Conservation (phyloP, 2,888 invertebrate species). For the Bursaphelenchus okinawaensis region DNA sequence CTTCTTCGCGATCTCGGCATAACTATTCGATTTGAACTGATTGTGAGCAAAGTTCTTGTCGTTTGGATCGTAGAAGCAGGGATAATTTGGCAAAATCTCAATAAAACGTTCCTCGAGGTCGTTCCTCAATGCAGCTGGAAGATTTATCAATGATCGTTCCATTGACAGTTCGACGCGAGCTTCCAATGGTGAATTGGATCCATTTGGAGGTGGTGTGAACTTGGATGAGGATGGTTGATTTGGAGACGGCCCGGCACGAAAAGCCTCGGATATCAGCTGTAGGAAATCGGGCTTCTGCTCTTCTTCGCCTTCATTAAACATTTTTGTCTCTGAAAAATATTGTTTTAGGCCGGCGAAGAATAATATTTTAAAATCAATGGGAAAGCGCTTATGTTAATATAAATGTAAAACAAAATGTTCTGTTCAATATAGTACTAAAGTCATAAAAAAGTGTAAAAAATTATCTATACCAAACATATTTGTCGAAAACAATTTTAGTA, state of each 20-base stretch:
- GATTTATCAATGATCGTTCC: neutral
- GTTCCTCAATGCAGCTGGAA: neutral
- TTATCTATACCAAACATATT: too few relatives aligned
- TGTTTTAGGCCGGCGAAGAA: too few relatives aligned
- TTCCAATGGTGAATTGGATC: neutral
- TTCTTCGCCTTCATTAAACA: neutral
- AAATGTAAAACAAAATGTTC: too few relatives aligned
- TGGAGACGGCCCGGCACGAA: neutral
- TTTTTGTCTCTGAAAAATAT: neutral
- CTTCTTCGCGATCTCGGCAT: neutral
- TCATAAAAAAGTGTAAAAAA: too few relatives aligned
- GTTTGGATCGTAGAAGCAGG: conserved; percentile 1
- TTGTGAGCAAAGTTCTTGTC: conserved; percentile 7
- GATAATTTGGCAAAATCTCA: neutral
- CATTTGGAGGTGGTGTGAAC: neutral
- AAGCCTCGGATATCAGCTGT: neutral
- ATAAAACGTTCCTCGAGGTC: neutral
- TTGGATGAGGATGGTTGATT: neutral
- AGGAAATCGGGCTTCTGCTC: neutral
- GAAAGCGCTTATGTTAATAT: too few relatives aligned
- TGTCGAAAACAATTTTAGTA: too few relatives aligned
- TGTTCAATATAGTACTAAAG: too few relatives aligned
- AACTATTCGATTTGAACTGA: neutral
- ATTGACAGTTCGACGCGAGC: neutral
- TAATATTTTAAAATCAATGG: too few relatives aligned